phyloP scores from a whole-genome alignment of 1,140 invertebrate species.

The Mercenaria mercenaria region DNA sequence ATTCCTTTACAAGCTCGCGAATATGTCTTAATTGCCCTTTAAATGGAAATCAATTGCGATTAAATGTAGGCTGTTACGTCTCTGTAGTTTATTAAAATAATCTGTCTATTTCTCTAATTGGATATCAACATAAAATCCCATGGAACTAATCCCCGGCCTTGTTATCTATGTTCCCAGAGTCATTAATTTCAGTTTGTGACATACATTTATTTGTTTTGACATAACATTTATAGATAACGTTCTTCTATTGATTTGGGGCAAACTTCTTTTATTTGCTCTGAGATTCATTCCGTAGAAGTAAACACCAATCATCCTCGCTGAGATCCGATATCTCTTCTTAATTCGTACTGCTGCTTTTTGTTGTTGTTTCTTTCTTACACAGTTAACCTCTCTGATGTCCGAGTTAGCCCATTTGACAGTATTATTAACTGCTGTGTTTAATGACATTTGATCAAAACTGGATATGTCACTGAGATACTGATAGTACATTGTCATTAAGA shows the following conservation, averaged over 20 bases:
- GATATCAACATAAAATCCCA: slow-evolving; percentile 18
- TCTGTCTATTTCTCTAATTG: slow-evolving; percentile 13
- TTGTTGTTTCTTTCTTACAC: neutral
- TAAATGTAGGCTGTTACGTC: neutral
- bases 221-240: neutral
- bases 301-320: neutral
- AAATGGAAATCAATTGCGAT: slow-evolving; percentile 20
- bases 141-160: neutral
- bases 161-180: neutral
- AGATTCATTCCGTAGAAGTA: neutral
- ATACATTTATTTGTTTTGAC: slow-evolving; percentile 49
- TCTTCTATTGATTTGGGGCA: neutral
- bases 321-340: neutral
- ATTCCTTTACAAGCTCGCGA: too few relatives aligned
- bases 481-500: too few relatives aligned
- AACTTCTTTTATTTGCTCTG: neutral
- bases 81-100: neutral
- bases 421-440: slow-evolving; percentile 1
- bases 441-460: neutral
- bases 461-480: too few relatives aligned
- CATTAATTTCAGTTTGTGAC: slow-evolving; percentile 43
- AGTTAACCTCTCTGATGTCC: neutral
- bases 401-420: neutral
- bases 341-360: neutral
- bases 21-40: neutral